Conservation (phyloP, 1,140 invertebrate genomes). For the Mactra quadrangularis region DNA sequence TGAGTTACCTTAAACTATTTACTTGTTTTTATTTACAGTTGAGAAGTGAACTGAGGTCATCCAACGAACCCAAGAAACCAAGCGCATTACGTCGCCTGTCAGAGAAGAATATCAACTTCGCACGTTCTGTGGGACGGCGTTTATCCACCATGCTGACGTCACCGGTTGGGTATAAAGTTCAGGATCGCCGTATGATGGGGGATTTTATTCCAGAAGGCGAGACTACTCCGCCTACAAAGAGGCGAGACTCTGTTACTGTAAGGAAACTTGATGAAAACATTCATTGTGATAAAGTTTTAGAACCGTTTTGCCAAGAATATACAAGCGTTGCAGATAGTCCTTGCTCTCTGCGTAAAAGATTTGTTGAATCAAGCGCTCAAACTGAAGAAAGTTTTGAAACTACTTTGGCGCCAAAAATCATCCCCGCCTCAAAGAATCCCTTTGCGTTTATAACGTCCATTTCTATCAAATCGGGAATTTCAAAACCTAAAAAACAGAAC, state of each 20-base stretch:
- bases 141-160: conserved; percentile 46
- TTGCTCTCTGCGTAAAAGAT: conserved; percentile 11
- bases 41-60: background rate
- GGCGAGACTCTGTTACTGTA: conserved; percentile 57
- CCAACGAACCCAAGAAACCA: background rate
- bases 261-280: background rate
- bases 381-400: background rate
- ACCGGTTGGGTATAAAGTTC: conserved; percentile 42
- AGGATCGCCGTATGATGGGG: conserved; percentile 31
- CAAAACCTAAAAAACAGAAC: background rate
- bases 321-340: too few relatives aligned
- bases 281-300: background rate
- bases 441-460: conserved; percentile 24
- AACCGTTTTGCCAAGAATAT: background rate
- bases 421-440: conserved; percentile 1
- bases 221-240: conserved; percentile 9
- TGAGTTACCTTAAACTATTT: too few relatives aligned
- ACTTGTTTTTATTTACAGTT: conserved; percentile 39
- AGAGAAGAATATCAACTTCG: conserved; percentile 55
- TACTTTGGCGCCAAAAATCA: background rate
- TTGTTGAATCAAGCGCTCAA: conserved; percentile 23
- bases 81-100: conserved; percentile 38
- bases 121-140: conserved; percentile 41
- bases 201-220: background rate
- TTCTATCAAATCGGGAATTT: conserved; percentile 36